Conservation (phyloP, 2,113 vertebrate species). For the Spea bombifrons region DNA sequence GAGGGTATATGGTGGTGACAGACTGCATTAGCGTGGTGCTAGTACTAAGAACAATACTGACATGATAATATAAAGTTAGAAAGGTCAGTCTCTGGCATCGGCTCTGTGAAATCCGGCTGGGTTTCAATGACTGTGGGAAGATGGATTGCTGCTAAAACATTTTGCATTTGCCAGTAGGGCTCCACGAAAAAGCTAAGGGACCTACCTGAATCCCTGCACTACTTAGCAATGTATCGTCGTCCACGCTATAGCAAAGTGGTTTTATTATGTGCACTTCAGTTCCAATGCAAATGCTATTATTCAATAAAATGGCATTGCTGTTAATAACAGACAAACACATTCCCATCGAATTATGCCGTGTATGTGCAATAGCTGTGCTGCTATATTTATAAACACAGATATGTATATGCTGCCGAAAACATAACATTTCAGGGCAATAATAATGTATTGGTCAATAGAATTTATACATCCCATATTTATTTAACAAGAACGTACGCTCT, state of each 20-base stretch:
- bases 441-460: too few relatives aligned
- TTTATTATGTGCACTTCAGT: constrained; percentile 38
- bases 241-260: constrained; percentile 36
- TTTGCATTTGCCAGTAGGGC: constrained; percentile 31
- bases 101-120: constrained; percentile 20
- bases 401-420: constrained; percentile 9
- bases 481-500: too few relatives aligned
- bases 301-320: constrained; percentile 15
- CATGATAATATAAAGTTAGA: constrained; percentile 43
- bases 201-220: constrained; percentile 44
- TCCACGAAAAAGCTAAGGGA: constrained; percentile 42
- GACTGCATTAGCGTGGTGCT: constrained; percentile 23
- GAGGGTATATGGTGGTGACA: neutral
- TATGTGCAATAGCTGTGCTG: constrained; percentile 21
- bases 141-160: constrained; percentile 38
- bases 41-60: constrained; percentile 31
- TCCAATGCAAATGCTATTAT: constrained; percentile 38
- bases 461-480: too few relatives aligned
- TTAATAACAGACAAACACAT: constrained; percentile 34
- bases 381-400: constrained; percentile 27
- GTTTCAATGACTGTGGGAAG: constrained; percentile 33
- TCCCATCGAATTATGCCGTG: constrained; percentile 26
- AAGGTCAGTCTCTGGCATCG: constrained; percentile 39
- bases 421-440: constrained; percentile 16
- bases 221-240: constrained; percentile 41